Evolutionary conservation across 2,113 vertebrate species (phyloP), one percentile per base, ranked within the genome.

Genomic region (Merops nubicus): DNA sequence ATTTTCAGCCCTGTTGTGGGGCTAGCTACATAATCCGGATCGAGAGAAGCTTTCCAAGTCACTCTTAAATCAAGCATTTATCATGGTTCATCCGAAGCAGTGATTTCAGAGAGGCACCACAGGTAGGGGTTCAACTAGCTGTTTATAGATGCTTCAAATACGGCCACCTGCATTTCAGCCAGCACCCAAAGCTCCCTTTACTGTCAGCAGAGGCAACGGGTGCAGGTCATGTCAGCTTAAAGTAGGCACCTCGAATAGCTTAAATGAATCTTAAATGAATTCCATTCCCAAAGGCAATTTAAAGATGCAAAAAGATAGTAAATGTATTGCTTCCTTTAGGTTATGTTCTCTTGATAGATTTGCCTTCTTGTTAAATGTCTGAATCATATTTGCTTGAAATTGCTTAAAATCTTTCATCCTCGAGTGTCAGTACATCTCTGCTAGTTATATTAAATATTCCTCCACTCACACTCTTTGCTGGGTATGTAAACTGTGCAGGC

Each of bases 231-330:
- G 83, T 16, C 89, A 59, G 20, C 83, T 78, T 38, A 15, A 81
- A 85, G 86, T 3, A 59, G 50, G 29, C 34, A 15, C 31, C 54
- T 48, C 26, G 70, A 70, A 43, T 5, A 70, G 79, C 60, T 70
- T 47, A 11, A 81, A 56, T 36, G 29, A 88, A 38, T 77, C 73
- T 16, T 36, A 38, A 69, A 48, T 28, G 8, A 94, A 64, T 69
- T 85, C 78, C 45, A 2, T 19, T 94, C 86, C 91, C 87, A 65
- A 67, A 79, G 33, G 83, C 70, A 75, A 94, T 96, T 96, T 85
- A 78, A 72, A 91, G 86, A 79, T 59, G 86, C 84, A 54, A 28
- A 31, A 12, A 21, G 89, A 82, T 45, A 85, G 83, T 69, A 57
- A 68, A 82, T 5, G 29, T 38, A 34, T 74, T 9, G 47, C 83